Base-by-base conservation (phyloP, 1,140 invertebrate genomes). In the Tetragonula clypearis region DNA sequence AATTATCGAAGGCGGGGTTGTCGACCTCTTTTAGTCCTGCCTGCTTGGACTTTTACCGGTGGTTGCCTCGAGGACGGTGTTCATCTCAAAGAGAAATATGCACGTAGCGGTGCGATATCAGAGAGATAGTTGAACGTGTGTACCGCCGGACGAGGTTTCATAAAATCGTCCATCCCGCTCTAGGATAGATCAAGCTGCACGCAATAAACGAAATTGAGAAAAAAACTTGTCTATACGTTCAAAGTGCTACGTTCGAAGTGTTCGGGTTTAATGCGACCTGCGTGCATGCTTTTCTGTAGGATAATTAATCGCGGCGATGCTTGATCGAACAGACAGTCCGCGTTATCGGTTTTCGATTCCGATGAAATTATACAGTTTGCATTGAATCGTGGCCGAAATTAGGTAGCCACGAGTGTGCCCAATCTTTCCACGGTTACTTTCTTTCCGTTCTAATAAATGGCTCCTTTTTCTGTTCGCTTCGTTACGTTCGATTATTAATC, bases 1-100 rank as follows among this genome's bases (percentile, higher is more conserved):
- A 88, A 93, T 90, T 90, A 93, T 93, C 92, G 91, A 91, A 91
- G 89, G 87, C 91, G 71, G 84, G 88, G 89, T 93, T 90, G 89
- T 87, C 90, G 89, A 92, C 88, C 88, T 87, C 88, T 87, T 90
- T 90, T 88, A 82, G 82, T 90, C 86, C 88, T 88, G 85, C 58
- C 86, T 84, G 86, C 84, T 83, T 82, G 87, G 87, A 78, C 87
- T 86, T 84, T 79, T 88, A 78, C 78, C 83, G 82, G 30, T 49
- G 23, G 30, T 74, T 80, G 66, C 78, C 58, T 71, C 82, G 85
- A 69, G 78, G 76, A 79, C 62, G 30, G 79, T 74, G 79, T 66
- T 85, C 79, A 21, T 80, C 75, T 89, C 65, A 85, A 62, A 79
- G 65, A 75, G 62, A 66, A 65, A 8, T 65, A 75, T 75, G 55